These are phyloP conservation scores for Anas capensis DNA, from an alignment of 2,797 vertebrate genomes.

Conservation along the genomic window DNA sequence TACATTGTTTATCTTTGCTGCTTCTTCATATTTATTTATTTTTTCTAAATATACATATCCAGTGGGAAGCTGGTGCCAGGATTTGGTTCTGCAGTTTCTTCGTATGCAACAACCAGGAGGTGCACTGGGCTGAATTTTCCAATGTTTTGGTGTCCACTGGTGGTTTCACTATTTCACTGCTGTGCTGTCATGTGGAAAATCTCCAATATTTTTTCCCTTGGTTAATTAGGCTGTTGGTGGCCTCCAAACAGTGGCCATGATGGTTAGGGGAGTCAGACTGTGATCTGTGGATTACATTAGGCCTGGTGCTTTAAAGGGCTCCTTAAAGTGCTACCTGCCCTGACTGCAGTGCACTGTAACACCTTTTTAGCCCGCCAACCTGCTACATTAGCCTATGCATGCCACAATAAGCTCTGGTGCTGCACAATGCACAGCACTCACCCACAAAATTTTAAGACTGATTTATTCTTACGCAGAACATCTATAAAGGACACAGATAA, in stretches of 20 bases:
- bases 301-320: not conserved
- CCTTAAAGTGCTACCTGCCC: not conserved
- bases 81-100: not conserved
- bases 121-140: not conserved
- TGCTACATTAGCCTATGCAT: not conserved
- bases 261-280: not conserved
- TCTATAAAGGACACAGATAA: not conserved
- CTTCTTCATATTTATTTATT: fast-evolving
- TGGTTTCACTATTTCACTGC: not conserved
- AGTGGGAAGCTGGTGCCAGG: not conserved
- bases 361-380: not conserved
- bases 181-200: not conserved
- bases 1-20: not conserved
- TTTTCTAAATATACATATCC: not conserved
- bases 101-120: not conserved
- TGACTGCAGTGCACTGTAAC: not conserved
- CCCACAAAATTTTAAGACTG: not conserved
- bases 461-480: not conserved
- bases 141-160: not conserved
- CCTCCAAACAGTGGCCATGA: not conserved
- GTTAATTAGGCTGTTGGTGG: not conserved
- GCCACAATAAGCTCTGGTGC: not conserved
- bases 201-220: not conserved
- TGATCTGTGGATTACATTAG: not conserved
- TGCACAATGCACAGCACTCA: not conserved